Evolutionary conservation across 2,888 invertebrate species (phyloP).

Genomic region (Marronus borbonicus): DNA sequence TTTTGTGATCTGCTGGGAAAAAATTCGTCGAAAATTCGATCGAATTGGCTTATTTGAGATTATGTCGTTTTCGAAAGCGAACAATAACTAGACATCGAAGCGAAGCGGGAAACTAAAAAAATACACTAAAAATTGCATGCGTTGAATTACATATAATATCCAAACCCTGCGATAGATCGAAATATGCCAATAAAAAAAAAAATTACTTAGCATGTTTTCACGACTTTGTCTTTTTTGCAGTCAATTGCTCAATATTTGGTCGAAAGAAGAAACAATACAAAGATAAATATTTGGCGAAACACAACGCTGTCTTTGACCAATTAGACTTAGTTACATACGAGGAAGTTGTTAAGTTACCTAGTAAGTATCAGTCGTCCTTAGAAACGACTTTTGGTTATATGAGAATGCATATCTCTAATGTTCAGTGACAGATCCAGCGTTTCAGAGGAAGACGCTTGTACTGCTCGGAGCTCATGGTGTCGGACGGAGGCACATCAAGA

Average conservation of each 20-base stretch:
- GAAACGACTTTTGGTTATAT: constrained; percentile 35
- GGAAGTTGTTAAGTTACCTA: constrained; percentile 97
- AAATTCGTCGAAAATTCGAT: constrained; percentile 12
- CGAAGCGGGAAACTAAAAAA: neutral
- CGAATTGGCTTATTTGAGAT: constrained; percentile 20
- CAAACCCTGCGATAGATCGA: constrained; percentile 1
- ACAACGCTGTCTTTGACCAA: constrained; percentile 98
- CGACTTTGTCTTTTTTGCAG: constrained; percentile 76
- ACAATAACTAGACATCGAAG: neutral
- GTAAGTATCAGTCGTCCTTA: constrained; percentile 73
- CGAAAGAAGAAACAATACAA: constrained; percentile 98
- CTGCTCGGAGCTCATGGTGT: constrained; percentile 98
- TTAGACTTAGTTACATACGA: constrained; percentile 99
- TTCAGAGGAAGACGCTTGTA: constrained; percentile 91
- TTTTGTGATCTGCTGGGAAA: constrained; percentile 67
- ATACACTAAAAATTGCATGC: constrained; percentile 15
- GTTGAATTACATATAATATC: neutral
- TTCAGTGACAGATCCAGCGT: constrained; percentile 81
- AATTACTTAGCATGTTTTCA: neutral
- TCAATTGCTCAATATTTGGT: constrained; percentile 99
- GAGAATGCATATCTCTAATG: constrained; percentile 51
- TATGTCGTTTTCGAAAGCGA: constrained; percentile 8
- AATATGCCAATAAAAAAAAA: neutral
- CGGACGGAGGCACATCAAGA: constrained; percentile 98
- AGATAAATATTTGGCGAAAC: constrained; percentile 99